Conservation (phyloP, 2,888 invertebrate species). For the Willowsia nigromaculata region DNA sequence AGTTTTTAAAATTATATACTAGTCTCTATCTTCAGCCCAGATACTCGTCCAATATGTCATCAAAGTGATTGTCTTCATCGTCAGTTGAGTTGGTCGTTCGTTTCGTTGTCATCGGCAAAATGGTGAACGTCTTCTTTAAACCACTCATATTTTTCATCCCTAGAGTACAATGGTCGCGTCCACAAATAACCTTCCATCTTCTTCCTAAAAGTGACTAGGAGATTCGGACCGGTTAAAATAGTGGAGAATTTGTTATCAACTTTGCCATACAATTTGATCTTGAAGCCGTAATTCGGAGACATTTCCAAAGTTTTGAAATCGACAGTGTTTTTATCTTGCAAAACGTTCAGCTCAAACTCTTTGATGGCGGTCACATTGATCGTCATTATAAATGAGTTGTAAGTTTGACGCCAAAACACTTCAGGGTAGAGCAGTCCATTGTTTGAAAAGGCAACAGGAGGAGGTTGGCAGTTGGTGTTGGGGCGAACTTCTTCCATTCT, state of each 20-base stretch:
- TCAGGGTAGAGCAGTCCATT: constrained; percentile 50
- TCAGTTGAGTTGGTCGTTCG: too few relatives aligned
- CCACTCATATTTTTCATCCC: too few relatives aligned
- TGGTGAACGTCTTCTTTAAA: too few relatives aligned
- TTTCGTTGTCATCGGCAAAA: too few relatives aligned
- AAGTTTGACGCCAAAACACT: constrained; percentile 66
- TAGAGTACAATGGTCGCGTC: too few relatives aligned
- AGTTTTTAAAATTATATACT: too few relatives aligned
- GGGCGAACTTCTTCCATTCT: neutral
- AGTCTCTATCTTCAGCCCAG: too few relatives aligned
- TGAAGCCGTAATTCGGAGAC: constrained; percentile 41
- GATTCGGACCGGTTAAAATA: constrained; percentile 1
- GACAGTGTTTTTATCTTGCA: constrained; percentile 2
- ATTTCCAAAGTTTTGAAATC: neutral
- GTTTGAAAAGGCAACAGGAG: neutral
- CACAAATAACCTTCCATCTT: constrained; percentile 13
- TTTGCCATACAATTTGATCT: neutral
- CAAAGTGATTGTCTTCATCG: too few relatives aligned
- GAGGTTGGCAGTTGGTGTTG: neutral
- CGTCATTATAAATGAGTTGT: constrained; percentile 19
- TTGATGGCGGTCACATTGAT: constrained; percentile 60
- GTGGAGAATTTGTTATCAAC: neutral
- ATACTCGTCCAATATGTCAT: too few relatives aligned
- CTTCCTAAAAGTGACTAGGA: constrained; percentile 19
- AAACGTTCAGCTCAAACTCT: constrained; percentile 14